Evolutionary conservation across 2,888 invertebrate genomes (phyloP).

Genomic region (Fissipunctia ypsillon): DNA sequence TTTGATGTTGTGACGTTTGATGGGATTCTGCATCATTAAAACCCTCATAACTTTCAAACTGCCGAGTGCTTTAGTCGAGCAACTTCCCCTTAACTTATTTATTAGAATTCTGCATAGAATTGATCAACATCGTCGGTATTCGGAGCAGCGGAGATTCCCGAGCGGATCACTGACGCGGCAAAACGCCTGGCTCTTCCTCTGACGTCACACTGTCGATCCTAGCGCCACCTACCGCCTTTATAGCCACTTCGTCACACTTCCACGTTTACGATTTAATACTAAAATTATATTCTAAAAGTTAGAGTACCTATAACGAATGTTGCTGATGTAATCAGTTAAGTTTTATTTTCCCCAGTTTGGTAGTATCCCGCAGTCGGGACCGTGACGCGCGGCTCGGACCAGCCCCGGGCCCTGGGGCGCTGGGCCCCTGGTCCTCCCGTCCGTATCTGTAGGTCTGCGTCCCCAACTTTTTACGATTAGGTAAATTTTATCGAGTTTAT

Average conservation of each 20-base stretch:
- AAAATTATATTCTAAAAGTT: conserved; percentile 59
- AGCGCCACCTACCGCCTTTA: conserved; percentile 41
- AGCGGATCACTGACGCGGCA: conserved; percentile 41
- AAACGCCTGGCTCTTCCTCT: conserved; percentile 10
- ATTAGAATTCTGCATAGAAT: conserved; percentile 60
- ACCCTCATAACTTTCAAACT: conserved; percentile 66
- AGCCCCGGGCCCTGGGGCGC: conserved; percentile 22
- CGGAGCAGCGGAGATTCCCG: conserved; percentile 32
- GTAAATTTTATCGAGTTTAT: conserved; percentile 85
- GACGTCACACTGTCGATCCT: conserved; percentile 27
- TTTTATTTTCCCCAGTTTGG: conserved; percentile 61
- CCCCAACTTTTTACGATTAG: conserved; percentile 81
- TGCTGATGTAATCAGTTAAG: conserved; percentile 59
- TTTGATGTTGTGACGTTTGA: conserved; percentile 68
- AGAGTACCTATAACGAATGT: conserved; percentile 58
- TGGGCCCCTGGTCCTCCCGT: conserved; percentile 20
- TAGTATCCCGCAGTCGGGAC: conserved; percentile 44
- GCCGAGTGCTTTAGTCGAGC: conserved; percentile 53
- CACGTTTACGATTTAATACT: conserved; percentile 57
- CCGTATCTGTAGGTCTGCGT: conserved; percentile 66
- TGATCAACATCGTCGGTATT: conserved; percentile 53
- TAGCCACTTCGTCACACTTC: conserved; percentile 41
- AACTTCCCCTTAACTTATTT: conserved; percentile 65
- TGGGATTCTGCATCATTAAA: conserved; percentile 69
- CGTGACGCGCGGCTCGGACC: neutral